These are phyloP conservation scores for Cydia fagiglandana DNA, from an alignment of 1,140 invertebrate species.

Conservation along the genomic window DNA sequence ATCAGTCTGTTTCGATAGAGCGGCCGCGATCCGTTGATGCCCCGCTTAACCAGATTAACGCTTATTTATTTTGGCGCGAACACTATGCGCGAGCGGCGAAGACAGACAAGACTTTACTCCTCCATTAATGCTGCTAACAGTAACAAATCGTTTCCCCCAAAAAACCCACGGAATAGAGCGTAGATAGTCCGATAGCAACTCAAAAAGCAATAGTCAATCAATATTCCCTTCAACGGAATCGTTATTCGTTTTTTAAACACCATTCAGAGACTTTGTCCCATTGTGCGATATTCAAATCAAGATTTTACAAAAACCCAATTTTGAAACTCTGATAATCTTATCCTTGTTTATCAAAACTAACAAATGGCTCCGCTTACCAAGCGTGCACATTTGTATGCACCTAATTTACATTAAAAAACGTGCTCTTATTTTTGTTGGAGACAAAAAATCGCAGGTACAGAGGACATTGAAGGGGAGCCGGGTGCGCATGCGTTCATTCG, in stretches of 20 bases:
- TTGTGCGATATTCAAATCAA: slow-evolving; percentile 21
- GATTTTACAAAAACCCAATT: slow-evolving; percentile 12
- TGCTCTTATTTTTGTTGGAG: slow-evolving; percentile 21
- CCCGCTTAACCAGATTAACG: slow-evolving; percentile 43
- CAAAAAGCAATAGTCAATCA: neutral
- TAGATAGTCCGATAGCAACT: neutral
- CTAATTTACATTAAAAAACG: slow-evolving; percentile 39
- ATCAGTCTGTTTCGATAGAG: slow-evolving; percentile 28
- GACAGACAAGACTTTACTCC: slow-evolving; percentile 61
- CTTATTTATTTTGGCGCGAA: slow-evolving; percentile 71
- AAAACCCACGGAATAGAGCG: slow-evolving; percentile 32
- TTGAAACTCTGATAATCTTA: slow-evolving; percentile 19
- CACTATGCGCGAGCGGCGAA: slow-evolving; percentile 63
- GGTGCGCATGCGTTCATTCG: slow-evolving; percentile 41
- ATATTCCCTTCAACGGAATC: neutral
- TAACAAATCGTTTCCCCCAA: slow-evolving; percentile 52
- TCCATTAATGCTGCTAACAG: slow-evolving; percentile 50
- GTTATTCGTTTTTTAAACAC: neutral
- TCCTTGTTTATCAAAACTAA: slow-evolving; percentile 27
- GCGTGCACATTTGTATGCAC: slow-evolving; percentile 33
- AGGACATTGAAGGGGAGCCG: slow-evolving; percentile 37
- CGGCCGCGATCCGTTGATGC: slow-evolving; percentile 19
- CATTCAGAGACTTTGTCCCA: neutral
- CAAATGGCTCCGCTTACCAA: slow-evolving; percentile 7
- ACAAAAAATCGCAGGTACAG: slow-evolving; percentile 37